Evolutionary conservation across 1,140 invertebrate species (phyloP).

Genomic region (Adelges cooleyi): DNA sequence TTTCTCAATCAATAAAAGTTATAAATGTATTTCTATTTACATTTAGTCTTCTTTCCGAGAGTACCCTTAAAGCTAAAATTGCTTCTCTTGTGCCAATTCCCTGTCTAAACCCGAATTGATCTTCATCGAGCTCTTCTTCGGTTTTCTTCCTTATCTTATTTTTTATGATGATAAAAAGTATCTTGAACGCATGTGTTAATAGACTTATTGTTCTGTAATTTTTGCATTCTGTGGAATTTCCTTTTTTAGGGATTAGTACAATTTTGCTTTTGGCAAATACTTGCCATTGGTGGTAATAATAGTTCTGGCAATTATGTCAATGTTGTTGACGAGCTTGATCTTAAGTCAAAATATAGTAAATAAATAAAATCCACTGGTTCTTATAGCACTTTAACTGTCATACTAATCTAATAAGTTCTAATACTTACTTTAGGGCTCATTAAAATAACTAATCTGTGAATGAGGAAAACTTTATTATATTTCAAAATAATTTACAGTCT

Average conservation of each 20-base stretch:
- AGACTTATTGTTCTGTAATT: constrained; percentile 31
- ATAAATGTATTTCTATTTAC: constrained; percentile 17
- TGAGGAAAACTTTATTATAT: too few species aligned
- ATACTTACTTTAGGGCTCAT: too few species aligned
- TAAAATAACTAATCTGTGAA: too few species aligned
- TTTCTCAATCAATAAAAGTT: constrained; percentile 21
- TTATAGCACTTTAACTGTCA: too few species aligned
- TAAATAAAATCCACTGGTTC: too few species aligned
- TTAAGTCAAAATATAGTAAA: too few species aligned
- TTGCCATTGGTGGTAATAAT: too few species aligned
- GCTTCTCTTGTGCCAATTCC: constrained; percentile 18
- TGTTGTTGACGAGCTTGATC: too few species aligned
- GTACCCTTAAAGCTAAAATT: constrained; percentile 13
- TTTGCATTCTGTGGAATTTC: constrained; percentile 28
- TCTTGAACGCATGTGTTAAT: constrained; percentile 18
- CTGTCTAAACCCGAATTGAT: constrained; percentile 26
- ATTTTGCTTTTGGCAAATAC: too few species aligned
- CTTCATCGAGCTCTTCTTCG: constrained; percentile 10
- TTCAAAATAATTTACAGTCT: too few species aligned
- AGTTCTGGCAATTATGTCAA: too few species aligned
- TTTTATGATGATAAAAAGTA: constrained; percentile 25
- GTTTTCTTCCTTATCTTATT: constrained; percentile 6
- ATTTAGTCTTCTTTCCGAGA: constrained; percentile 17
- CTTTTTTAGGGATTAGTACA: constrained; percentile 20
- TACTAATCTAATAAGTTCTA: too few species aligned